Evolutionary conservation across 53 echinoderm and acorn worm species (phyloP), one percentile per base, ranked within the genome.

Genomic region (Holothuria leucospilota): DNA sequence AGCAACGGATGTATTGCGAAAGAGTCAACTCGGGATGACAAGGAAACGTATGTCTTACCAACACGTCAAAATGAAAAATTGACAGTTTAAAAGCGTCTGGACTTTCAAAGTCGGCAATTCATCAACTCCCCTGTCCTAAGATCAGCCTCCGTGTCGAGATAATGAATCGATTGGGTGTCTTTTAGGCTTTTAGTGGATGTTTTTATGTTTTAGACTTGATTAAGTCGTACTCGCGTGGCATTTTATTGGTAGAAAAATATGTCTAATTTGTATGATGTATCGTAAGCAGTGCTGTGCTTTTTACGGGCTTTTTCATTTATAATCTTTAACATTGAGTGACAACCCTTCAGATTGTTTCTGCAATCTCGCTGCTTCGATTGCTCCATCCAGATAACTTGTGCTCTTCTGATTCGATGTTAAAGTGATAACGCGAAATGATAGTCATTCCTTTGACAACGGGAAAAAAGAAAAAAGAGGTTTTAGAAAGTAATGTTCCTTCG

Each of bases 41-140:
- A 72, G 72, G 42, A 72, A 72, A 72, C 72, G 25, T 26, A 28
- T 26, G 49, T 75, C 24, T 75, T 52, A 24, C 27, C 75, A 75
- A 75, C 51, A 75, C 75, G 75, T 75, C 75, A 75, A 75, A 75
- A 75, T 75, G 75, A 75, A 75, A 75, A 75, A 75, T 75, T 75
- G 75, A 75, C 75, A 75, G 75, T 75, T 75, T 75, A 75, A 75
- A 75, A 75, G 75, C 75, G 75, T 75, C 75, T 75, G 75, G 75
- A 75, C 75, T 75, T 75, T 75, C 75, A 75, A 75, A 75, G 75
- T 75, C 75, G 75, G 75, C 75, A 75, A 75, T 75, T 75, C 75
- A 75, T 75, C 75, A 75, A 75, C 24, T 75, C 51, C 25, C 75
- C 75, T 75, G 75, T 75, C 75, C 75, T 75, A 75, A 49, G 75